Conservation (phyloP, 1,140 invertebrate genomes). For the Drosophila malerkotliana region DNA sequence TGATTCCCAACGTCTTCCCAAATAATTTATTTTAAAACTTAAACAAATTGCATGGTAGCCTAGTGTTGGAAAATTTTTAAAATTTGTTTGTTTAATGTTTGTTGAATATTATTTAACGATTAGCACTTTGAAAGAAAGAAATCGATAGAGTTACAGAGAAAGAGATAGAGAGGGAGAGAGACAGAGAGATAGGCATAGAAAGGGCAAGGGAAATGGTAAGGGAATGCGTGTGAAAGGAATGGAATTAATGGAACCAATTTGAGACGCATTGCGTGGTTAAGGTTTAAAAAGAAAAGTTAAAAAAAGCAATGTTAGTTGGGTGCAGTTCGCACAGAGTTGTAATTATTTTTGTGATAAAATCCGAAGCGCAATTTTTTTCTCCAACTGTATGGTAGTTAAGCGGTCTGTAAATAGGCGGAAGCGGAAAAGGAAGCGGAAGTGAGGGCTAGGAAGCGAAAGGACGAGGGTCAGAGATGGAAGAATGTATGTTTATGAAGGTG, state of each 20-base stretch:
- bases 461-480: conserved; percentile 2
- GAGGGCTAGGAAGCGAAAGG: conserved; percentile 4
- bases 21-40: neutral
- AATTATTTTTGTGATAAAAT: conserved; percentile 82
- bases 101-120: conserved; percentile 6
- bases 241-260: conserved; percentile 71
- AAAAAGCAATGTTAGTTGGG: conserved; percentile 62
- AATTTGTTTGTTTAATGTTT: conserved; percentile 5
- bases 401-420: conserved; percentile 20
- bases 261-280: conserved; percentile 51
- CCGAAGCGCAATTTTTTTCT: conserved; percentile 79
- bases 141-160: neutral
- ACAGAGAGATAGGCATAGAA: conserved; percentile 6
- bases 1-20: too few species aligned
- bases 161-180: conserved; percentile 9
- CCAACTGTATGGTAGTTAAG: conserved; percentile 75
- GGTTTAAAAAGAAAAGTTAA: conserved; percentile 31
- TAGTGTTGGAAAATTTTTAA: neutral
- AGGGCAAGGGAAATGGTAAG: neutral
- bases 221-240: conserved; percentile 16
- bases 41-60: neutral
- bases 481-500: conserved; percentile 77
- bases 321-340: conserved; percentile 61
- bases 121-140: conserved; percentile 23
- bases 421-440: neutral